A percentile compares a stretch with the other conserved stretches of the same genome.
Evolutionary conservation across 2,113 vertebrate genomes (phyloP).

Genomic region (Gambusia affinis): DNA sequence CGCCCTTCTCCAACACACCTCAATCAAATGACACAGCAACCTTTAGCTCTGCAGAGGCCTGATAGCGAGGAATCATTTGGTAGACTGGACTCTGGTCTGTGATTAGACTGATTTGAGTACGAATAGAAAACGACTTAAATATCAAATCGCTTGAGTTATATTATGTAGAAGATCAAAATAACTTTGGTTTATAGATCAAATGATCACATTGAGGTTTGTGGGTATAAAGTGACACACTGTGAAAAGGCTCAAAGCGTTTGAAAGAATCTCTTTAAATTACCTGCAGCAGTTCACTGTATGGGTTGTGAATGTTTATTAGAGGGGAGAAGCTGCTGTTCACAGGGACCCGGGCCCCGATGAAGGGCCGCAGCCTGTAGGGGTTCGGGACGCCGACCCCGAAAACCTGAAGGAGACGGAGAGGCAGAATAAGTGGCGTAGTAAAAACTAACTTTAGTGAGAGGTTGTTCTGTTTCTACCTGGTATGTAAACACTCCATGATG

Average conservation of each 20-base stretch:
- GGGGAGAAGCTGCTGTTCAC: conserved; percentile 99
- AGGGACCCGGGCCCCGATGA: conserved; percentile 96
- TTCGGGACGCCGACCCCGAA: conserved; percentile 98
- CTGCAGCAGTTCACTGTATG: conserved; percentile 96
- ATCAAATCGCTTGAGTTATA: no score
- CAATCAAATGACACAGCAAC: no score
- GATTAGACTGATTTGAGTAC: no score
- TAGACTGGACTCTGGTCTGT: no score
- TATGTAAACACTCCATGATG: conserved; percentile 99
- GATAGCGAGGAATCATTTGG: no score
- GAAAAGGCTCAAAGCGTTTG: not conserved
- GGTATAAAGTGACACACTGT: not conserved
- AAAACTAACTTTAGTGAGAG: not conserved
- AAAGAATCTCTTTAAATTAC: conserved; percentile 60
- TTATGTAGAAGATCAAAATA: not conserved
- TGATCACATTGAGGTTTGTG: not conserved
- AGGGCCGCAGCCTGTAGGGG: conserved; percentile 95
- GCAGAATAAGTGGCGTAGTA: not conserved
- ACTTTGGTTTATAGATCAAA: not conserved
- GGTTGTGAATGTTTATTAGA: conserved; percentile 97
- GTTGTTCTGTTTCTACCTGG: conserved; percentile 84
- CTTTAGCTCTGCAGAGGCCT: no score
- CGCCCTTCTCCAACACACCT: no score
- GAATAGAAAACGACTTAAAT: no score
- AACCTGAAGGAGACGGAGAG: conserved; percentile 79